Evolutionary conservation across 2,888 invertebrate genomes (phyloP), one percentile per base, ranked within the genome.

Genomic region (Panzeria rudis): DNA sequence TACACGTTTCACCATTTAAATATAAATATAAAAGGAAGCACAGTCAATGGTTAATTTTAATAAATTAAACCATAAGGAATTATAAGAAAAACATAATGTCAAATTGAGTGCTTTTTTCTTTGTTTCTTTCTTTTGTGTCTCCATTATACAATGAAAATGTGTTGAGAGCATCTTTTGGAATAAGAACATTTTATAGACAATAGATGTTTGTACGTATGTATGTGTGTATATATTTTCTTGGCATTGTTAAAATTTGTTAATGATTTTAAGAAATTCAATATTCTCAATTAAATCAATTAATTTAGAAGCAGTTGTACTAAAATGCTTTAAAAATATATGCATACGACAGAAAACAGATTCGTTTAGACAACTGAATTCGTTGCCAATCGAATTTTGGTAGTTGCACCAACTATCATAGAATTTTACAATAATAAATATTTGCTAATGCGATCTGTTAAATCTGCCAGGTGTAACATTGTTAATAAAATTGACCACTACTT

Each of bases 31-130:
- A 23, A 41, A 41, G 15, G 41, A 44, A 78, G 68, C 23, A 52
- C 17, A 52, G 23, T 44, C 15, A 52, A n/a, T 44, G 35, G 17
- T 35, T 64, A 80, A 72, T 61, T 71, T 32, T 62, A 32, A 38
- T 52, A 59, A 59, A 72, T 72, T 41, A 59, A 41, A 72, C 72
- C 17, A 25, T 15, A 72, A 59, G 44, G 56, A 72, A 20, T 59
- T 44, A 6, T 38, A 41, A 44, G 38, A 25, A 25, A 11, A 56
- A 44, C 13, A 29, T 20, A 25, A 50, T 50, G 8, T 29, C 6
- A 54, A 25, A 7, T 5, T 29, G 32, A 7, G 5, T 61, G n/a
- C 3, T 29, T 29, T 29, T 29, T 29, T 20, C 4, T 61, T 61
- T 13, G 11, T 1, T 20, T 8, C 6, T 35, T 20, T 38, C 35